A percentile compares a stretch with the other conserved stretches of the same genome.
phyloP scores from a whole-genome alignment of 2,888 invertebrate genomes.

The Theodoxus fluviatilis region DNA sequence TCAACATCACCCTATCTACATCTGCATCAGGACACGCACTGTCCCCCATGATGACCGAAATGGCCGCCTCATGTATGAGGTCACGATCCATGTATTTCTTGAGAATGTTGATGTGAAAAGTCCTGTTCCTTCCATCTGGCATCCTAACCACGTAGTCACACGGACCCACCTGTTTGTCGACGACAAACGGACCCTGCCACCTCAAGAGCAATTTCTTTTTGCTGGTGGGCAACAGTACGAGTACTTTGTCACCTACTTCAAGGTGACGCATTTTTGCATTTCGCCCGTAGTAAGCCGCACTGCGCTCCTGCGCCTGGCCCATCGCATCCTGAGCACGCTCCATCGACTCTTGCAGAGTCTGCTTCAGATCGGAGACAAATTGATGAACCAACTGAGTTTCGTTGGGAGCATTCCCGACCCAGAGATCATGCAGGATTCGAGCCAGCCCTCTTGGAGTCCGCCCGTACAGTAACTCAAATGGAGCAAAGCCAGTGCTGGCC shows the following conservation, averaged over 20 bases:
- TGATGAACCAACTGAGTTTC: conserved; percentile 33
- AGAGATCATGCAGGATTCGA: conserved; percentile 31
- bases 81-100: conserved; percentile 17
- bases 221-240: conserved; percentile 38
- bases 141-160: conserved; percentile 32
- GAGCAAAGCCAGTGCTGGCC: conserved; percentile 27
- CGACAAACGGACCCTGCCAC: conserved; percentile 34
- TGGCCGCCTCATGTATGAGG: background rate
- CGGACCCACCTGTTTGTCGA: conserved; percentile 25
- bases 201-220: conserved; percentile 38
- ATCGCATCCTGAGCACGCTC: conserved; percentile 32
- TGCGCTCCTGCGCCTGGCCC: conserved; percentile 18
- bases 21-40: no score
- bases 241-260: conserved; percentile 32
- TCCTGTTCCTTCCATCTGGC: conserved; percentile 25
- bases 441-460: conserved; percentile 31
- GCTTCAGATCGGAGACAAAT: conserved; percentile 35
- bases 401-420: conserved; percentile 27
- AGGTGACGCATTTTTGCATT: conserved; percentile 29
- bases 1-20: no score
- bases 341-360: conserved; percentile 32
- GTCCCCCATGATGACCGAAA: background rate
- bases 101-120: conserved; percentile 15
- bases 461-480: conserved; percentile 38
- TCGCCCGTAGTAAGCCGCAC: conserved; percentile 33